Base-by-base conservation (phyloP, 2,888 invertebrate genomes). In the Brachypalpus laphriformis region DNA sequence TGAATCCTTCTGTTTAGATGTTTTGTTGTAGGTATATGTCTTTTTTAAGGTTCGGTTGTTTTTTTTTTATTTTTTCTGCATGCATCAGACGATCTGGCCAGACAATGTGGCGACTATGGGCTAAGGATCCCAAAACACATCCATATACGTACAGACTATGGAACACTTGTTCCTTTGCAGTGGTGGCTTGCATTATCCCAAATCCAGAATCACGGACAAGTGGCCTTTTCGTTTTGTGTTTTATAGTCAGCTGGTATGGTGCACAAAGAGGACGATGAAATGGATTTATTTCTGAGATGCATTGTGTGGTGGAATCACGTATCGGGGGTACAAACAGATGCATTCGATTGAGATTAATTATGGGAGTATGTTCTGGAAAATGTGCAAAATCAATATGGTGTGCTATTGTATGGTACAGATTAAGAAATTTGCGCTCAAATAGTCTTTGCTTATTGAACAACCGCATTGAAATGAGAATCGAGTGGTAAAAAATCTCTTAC, bases 301-400 rank as follows among this genome's bases (percentile, higher is more conserved):
- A 80, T 85, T 85, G 83, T 85, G 80, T 65, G 80, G 68, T 68
- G 63, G 63, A 85, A 75, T 80, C 85, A 75, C 75, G 85, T 75
- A 81, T 66, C 61, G 66, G 54, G n/a, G 28, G 65, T 34, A 40
- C 75, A 65, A 76, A 71, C 85, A 85, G 81, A 85, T 81, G 85
- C 81, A 76, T 81, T 85, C 75, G 75, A 85, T 76, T 71, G 85
- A 57, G 80, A 83, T 83, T 83, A 83, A 83, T 83, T 83, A 14
- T 7, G 80, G 74, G 70, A 74, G 68, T 78, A 61, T 70, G 45
- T 57, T 59, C 45, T 56, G 20, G 37, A 14, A 37, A 61, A 72
- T 77, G 78, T 83, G 83, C 74, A 61, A 83, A 75, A 80, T 74
- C 54, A 66, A 70, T 83, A 40, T n/a, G n/a, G n/a, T n/a, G n/a